Conservation (phyloP, 2,888 invertebrate species). For the Ochlodes sylvanus region DNA sequence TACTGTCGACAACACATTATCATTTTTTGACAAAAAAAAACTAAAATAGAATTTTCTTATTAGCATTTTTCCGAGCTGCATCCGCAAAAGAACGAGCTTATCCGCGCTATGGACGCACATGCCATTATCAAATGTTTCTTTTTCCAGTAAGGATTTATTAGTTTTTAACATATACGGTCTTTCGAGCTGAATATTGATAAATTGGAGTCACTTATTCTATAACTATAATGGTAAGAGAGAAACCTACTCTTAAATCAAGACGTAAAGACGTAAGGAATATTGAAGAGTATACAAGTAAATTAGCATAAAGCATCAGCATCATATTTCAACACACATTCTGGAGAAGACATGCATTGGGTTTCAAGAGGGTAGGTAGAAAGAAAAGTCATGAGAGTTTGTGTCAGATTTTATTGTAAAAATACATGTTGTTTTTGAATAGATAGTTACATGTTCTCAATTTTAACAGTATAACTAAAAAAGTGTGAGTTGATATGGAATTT, state of each 20-base stretch:
- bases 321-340: constrained; percentile 26
- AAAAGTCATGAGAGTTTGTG: constrained; percentile 54
- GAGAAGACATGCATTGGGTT: constrained; percentile 27
- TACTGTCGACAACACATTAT: too few species aligned
- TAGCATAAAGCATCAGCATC: constrained; percentile 21
- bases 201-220: not conserved
- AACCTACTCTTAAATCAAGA: not conserved
- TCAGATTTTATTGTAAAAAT: constrained; percentile 53
- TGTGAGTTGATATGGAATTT: not conserved
- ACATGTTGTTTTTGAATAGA: constrained; percentile 19
- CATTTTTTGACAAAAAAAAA: too few species aligned
- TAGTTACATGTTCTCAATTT: not conserved
- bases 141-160: not conserved
- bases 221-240: not conserved
- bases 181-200: not conserved
- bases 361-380: constrained; percentile 47
- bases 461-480: too few species aligned
- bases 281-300: not conserved
- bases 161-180: not conserved
- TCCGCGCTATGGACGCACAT: too few species aligned
- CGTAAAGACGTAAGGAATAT: too few species aligned
- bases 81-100: too few species aligned
- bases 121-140: too few species aligned
- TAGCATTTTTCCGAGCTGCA: too few species aligned
- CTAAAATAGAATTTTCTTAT: too few species aligned